Base-by-base conservation (phyloP, 2,888 invertebrate genomes). In the Tinea semifulvella region DNA sequence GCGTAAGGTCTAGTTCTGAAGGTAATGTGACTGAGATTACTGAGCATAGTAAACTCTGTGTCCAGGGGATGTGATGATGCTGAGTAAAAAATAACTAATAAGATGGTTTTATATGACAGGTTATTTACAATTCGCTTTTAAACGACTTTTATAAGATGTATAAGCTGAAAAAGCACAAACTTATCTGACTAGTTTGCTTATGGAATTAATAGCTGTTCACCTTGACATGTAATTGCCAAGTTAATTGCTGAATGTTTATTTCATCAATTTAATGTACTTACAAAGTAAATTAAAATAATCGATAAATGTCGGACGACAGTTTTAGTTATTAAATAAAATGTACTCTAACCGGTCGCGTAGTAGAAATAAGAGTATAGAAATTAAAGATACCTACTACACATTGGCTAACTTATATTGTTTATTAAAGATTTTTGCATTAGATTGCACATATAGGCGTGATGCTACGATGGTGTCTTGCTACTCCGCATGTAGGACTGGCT, bases 381-480 rank as follows among this genome's bases (percentile, higher is more conserved):
- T 22, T 7, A 22, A 31, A 13, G 31, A 31, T 11, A 11, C 31
- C 4, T 31, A 11, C 13, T 31, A 31, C 13, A 31, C 31, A 7
- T 4, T 38, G 17, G 14, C 7, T 5, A 17, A 18, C 4, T 44
- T 70, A 27, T 52, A 55, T 46, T 57, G 53, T 47, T 45, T 68
- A 16, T 52, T 72, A 17, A 61, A 55, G 47, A 43, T 72, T 50
- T 68, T 72, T 50, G 56, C 60, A 42, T 46, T 73, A 43, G 58
- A 61, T 46, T 58, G 52, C 43, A 55, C 57, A 36, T 46, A 52
- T 5, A 47, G 49, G 13, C 40, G 50, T 14, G 46, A 49, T 11
- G 50, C 44, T 14, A 48, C 36, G 13, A 25, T 38, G 25, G 42
- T 48, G 11, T 7, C 31, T 6, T 7, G n/a, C 10, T 31, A 13